Conservation (phyloP, 2,797 vertebrate genomes). For the Tragopan temminckii region DNA sequence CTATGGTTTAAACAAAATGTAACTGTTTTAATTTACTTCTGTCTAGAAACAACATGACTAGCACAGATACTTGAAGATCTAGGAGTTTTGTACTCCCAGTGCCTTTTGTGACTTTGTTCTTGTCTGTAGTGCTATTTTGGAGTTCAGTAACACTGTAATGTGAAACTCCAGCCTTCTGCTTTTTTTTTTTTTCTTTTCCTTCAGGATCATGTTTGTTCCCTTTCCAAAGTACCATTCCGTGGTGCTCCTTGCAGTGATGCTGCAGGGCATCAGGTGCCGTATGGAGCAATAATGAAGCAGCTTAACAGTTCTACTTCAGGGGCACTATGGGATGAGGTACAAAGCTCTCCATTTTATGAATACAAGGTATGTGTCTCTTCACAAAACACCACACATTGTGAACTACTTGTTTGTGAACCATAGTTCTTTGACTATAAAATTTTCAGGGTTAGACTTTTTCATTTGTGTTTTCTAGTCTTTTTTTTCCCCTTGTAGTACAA, state of each 20-base stretch:
- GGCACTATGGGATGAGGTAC: conserved; percentile 87
- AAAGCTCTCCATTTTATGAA: conserved; percentile 91
- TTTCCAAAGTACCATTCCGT: conserved; percentile 88
- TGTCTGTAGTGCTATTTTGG: not conserved
- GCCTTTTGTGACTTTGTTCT: not conserved
- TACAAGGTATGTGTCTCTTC: conserved; percentile 85
- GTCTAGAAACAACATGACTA: not conserved
- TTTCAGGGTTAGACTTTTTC: not conserved
- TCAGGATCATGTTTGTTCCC: conserved; percentile 87
- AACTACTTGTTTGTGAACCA: not conserved
- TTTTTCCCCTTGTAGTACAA: not conserved
- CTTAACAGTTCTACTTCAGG: conserved; percentile 88
- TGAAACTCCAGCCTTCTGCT: not conserved
- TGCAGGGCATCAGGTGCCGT: conserved; percentile 89
- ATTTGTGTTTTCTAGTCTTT: not conserved
- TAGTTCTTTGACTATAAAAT: not conserved
- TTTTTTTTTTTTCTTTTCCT: not conserved
- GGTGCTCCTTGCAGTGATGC: conserved; percentile 94
- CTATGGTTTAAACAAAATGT: not conserved
- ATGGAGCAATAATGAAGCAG: conserved; percentile 89
- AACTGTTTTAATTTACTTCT: not conserved
- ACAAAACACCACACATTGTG: not conserved
- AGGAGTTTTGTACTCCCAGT: not conserved
- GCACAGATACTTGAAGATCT: not conserved
- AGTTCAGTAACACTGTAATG: not conserved